phyloP scores from a whole-genome alignment of 2,888 invertebrate genomes.

The Antitype chi region DNA sequence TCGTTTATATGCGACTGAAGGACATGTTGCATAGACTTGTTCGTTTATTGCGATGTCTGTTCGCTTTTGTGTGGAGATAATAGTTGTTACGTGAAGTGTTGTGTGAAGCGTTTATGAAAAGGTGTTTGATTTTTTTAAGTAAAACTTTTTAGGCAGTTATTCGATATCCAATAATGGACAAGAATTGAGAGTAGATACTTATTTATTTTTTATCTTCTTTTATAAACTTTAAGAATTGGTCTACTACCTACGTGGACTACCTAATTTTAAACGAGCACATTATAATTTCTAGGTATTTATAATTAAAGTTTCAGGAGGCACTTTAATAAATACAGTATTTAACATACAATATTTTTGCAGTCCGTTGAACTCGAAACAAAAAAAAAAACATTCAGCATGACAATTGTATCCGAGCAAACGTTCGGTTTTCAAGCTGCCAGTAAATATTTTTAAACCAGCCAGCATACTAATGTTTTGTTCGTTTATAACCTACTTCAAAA shows the following conservation, averaged over 20 bases:
- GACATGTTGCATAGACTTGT: conserved; percentile 4
- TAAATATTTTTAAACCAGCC: conserved; percentile 25
- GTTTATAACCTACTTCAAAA: neutral
- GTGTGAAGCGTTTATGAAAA: neutral
- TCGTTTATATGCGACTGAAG: neutral
- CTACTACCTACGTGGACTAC: too few species aligned
- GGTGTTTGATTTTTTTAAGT: too few species aligned
- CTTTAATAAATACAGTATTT: neutral
- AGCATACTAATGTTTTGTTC: neutral
- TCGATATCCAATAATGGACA: too few species aligned
- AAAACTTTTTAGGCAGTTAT: too few species aligned
- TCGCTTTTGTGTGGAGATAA: neutral
- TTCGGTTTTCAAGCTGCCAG: conserved; percentile 4
- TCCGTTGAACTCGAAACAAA: neutral
- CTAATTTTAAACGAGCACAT: neutral
- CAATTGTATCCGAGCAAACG: neutral
- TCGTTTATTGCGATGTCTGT: neutral
- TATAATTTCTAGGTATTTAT: too few species aligned
- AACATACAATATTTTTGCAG: neutral
- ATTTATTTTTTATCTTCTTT: too few species aligned
- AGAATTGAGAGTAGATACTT: too few species aligned
- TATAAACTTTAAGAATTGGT: too few species aligned
- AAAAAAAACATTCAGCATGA: neutral
- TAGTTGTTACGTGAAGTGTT: neutral
- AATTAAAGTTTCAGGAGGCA: neutral